Evolutionary conservation across 2,797 vertebrate species (phyloP).

Genomic region (Ataeniobius toweri): DNA sequence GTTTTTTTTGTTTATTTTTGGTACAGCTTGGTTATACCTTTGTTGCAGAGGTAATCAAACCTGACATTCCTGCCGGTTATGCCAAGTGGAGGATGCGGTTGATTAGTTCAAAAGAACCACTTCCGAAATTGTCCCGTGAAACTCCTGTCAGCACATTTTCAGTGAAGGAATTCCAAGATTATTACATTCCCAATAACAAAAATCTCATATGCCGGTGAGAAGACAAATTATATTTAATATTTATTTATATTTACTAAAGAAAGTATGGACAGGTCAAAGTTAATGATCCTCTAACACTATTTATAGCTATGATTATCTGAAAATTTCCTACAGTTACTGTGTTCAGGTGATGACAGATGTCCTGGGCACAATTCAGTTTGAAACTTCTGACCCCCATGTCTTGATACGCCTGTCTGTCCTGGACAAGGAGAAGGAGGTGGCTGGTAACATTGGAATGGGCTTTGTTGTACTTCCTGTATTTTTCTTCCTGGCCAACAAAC

Average conservation of each 20-base stretch:
- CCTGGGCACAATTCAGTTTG: conserved; percentile 84
- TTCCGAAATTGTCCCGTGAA: conserved; percentile 77
- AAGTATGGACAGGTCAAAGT: background rate
- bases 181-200: conserved; percentile 88
- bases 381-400: conserved; percentile 84
- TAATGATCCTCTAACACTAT: background rate
- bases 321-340: conserved; percentile 72
- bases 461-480: conserved; percentile 86
- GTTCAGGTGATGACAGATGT: conserved; percentile 75
- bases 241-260: background rate
- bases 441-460: conserved; percentile 80
- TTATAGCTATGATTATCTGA: background rate
- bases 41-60: conserved; percentile 81
- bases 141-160: conserved; percentile 75
- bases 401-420: conserved; percentile 86
- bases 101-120: conserved; percentile 78
- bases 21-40: conserved; percentile 87
- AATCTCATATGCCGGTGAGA: conserved; percentile 85
- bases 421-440: conserved; percentile 82
- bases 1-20: background rate
- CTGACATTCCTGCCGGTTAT: conserved; percentile 59
- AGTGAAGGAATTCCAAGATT: conserved; percentile 84
- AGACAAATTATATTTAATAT: background rate
- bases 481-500: conserved; percentile 77
- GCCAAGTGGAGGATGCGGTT: conserved; percentile 87